A percentile compares a stretch with the other conserved stretches of the same genome.
These are phyloP conservation scores for Phrynocephalus forsythii DNA, from an alignment of 2,797 vertebrate species.

Conservation along the genomic window DNA sequence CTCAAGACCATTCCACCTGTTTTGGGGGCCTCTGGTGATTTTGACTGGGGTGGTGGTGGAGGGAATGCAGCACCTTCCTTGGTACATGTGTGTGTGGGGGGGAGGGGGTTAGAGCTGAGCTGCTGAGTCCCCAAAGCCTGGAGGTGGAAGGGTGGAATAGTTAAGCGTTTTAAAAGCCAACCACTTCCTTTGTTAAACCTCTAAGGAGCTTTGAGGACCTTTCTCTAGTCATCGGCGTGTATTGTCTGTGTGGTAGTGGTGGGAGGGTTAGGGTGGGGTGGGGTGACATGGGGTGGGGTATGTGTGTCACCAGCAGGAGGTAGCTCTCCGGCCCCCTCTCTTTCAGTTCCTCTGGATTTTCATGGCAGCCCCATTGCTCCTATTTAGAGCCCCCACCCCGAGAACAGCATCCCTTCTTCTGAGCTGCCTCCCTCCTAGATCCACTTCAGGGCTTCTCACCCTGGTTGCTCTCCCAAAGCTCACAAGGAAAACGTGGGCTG, in stretches of 20 bases:
- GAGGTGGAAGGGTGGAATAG: neutral
- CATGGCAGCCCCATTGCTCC: too few species aligned
- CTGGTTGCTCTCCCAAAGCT: neutral
- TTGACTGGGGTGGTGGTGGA: too few species aligned
- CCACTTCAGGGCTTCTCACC: neutral
- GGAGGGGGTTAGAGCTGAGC: too few species aligned
- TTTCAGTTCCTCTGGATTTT: neutral
- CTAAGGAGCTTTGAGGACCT: neutral
- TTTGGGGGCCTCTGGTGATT: too few species aligned
- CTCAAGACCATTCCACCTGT: too few species aligned
- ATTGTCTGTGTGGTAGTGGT: neutral
- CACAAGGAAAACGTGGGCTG: neutral
- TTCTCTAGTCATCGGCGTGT: fast-evolving
- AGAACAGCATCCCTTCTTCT: neutral
- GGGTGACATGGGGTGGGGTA: neutral
- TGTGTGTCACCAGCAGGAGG: neutral
- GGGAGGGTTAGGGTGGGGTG: too few species aligned
- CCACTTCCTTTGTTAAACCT: neutral
- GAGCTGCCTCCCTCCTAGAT: too few species aligned
- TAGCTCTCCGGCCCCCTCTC: neutral
- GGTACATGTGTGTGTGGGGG: too few species aligned
- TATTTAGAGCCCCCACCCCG: neutral
- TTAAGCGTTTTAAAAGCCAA: neutral
- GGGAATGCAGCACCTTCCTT: too few species aligned
- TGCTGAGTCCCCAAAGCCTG: too few species aligned